A percentile compares a stretch with the other conserved stretches of the same genome.
Evolutionary conservation across 2,113 vertebrate genomes (phyloP).

Genomic region (Lichenostomus cassidix): DNA sequence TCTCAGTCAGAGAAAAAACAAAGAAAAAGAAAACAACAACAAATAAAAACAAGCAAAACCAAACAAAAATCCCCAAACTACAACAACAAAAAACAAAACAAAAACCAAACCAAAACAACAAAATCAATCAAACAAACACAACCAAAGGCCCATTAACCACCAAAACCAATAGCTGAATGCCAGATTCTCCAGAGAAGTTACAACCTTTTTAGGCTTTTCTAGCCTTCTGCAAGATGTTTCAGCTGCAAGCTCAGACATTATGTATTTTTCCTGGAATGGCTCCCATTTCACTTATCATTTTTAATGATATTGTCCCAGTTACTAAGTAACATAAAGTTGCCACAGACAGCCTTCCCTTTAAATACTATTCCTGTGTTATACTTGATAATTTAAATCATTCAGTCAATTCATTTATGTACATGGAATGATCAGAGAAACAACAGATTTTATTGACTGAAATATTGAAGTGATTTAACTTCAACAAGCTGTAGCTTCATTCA

Average conservation of each 20-base stretch:
- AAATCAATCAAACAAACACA: neutral
- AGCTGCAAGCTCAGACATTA: neutral
- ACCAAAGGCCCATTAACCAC: neutral
- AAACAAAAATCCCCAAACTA: neutral
- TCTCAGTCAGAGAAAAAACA: neutral
- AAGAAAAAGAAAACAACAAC: neutral
- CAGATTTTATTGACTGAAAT: neutral
- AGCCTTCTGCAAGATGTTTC: neutral
- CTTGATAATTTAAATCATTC: neutral
- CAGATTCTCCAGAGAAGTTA: neutral
- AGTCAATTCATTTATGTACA: neutral
- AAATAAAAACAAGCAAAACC: neutral
- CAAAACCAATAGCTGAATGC: neutral
- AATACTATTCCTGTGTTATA: neutral
- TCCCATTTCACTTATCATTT: constrained; percentile 10
- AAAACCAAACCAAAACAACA: neutral
- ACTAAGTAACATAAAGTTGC: constrained; percentile 11
- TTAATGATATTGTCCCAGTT: constrained; percentile 18
- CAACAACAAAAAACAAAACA: no score
- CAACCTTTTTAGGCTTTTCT: neutral
- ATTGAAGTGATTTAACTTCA: neutral
- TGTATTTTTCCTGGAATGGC: neutral
- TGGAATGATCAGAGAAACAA: neutral
- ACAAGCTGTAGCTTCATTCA: neutral
- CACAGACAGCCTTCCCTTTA: neutral